These are phyloP conservation scores for Apogon talboti DNA, from an alignment of 2,797 vertebrate species.

Conservation along the genomic window DNA sequence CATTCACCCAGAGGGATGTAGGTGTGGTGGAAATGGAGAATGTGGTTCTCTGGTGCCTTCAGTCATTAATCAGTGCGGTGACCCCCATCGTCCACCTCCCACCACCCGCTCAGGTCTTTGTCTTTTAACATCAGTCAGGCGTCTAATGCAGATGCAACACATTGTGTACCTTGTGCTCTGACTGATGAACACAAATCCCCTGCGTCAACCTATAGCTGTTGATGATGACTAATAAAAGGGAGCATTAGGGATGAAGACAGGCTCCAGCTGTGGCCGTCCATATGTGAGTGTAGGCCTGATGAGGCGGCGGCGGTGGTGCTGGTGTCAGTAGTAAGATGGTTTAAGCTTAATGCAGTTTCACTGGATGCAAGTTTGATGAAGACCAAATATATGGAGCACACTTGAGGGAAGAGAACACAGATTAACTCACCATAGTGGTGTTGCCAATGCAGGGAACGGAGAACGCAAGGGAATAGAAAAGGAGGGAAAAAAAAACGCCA, in stretches of 20 bases:
- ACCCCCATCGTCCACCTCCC: constrained; percentile 55
- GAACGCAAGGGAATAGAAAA: constrained; percentile 29
- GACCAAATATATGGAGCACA: constrained; percentile 56
- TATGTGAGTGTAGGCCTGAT: constrained; percentile 54
- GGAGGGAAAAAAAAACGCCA: constrained; percentile 16
- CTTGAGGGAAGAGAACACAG: constrained; percentile 49
- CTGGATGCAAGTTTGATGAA: constrained; percentile 64
- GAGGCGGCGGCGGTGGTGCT: constrained; percentile 33
- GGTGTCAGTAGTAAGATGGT: constrained; percentile 36
- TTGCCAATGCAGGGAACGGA: constrained; percentile 25
- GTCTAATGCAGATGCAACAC: constrained; percentile 71
- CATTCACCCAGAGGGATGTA: constrained; percentile 47
- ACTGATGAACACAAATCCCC: constrained; percentile 54
- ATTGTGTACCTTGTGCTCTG: constrained; percentile 54
- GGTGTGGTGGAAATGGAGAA: constrained; percentile 49
- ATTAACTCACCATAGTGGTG: constrained; percentile 45
- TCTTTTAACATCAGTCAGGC: constrained; percentile 46
- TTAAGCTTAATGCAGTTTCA: constrained; percentile 46
- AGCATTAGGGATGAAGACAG: constrained; percentile 24
- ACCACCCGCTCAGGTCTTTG: constrained; percentile 48
- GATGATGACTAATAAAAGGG: constrained; percentile 26
- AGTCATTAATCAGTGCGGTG: constrained; percentile 77
- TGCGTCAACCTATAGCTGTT: constrained; percentile 47
- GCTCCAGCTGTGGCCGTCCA: constrained; percentile 58
- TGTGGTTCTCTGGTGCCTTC: constrained; percentile 60